These are phyloP conservation scores for Anthoptus insignis DNA, from an alignment of 2,888 invertebrate genomes.

Conservation along the genomic window DNA sequence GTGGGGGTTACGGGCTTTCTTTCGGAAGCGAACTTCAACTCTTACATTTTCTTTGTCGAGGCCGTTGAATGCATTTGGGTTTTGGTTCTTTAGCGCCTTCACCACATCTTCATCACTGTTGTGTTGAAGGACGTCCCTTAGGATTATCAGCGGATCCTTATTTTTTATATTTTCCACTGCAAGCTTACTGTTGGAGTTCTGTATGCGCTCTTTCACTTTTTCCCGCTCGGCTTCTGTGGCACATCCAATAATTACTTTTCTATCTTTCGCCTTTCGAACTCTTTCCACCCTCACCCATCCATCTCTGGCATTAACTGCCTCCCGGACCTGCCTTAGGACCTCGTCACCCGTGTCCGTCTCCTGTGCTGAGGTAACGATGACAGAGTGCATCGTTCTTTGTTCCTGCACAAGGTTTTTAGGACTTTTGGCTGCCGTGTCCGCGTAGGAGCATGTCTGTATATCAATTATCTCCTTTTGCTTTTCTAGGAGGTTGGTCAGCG, in stretches of 20 bases:
- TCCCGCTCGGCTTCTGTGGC: neutral
- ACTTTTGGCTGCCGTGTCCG: too few relatives aligned
- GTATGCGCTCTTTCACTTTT: neutral
- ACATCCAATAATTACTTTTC: slow-evolving; percentile 3
- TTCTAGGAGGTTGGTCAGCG: neutral
- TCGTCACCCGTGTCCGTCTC: neutral
- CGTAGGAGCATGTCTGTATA: neutral
- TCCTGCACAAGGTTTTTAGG: too few relatives aligned
- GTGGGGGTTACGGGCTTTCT: neutral
- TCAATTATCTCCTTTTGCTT: neutral
- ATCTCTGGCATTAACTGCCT: neutral
- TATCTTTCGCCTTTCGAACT: neutral
- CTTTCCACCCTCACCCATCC: neutral
- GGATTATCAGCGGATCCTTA: neutral
- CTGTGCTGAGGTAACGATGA: neutral
- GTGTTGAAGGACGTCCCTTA: neutral
- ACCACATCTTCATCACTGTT: neutral
- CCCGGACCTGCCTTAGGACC: neutral
- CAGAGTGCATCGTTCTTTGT: neutral
- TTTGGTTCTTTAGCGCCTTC: neutral
- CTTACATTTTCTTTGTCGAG: neutral
- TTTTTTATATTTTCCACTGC: neutral
- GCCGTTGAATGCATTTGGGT: neutral
- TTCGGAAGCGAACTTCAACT: neutral
- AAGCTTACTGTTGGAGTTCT: neutral